Conservation (phyloP, 2,113 vertebrate genomes). For the Muntiacus muntjak region DNA sequence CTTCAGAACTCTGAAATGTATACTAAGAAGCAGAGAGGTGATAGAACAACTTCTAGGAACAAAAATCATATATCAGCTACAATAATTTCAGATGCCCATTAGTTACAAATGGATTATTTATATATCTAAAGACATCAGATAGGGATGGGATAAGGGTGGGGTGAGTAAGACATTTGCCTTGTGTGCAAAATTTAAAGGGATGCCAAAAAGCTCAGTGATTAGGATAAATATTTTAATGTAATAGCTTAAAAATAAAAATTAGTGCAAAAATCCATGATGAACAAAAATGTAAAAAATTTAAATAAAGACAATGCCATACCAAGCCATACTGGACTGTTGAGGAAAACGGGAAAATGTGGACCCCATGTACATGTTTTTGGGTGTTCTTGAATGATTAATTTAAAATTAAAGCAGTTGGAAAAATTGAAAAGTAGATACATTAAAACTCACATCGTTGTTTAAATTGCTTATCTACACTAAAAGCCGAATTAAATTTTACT, state of each 20-base stretch:
- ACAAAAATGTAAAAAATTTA: not conserved
- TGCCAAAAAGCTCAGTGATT: not conserved
- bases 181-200: not conserved
- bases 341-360: not conserved
- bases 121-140: not conserved
- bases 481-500: not conserved
- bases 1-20: not conserved
- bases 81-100: not conserved
- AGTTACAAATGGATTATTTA: slow-evolving; percentile 4
- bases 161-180: not conserved
- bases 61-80: not conserved
- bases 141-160: not conserved
- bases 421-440: not conserved
- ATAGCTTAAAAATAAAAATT: not conserved
- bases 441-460: not conserved
- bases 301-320: not conserved
- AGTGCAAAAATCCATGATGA: not conserved
- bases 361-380: not conserved
- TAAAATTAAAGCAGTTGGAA: not conserved
- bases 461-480: not conserved
- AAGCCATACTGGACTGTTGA: not conserved
- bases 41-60: not conserved
- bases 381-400: not conserved
- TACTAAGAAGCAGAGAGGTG: not conserved
- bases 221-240: not conserved